A percentile compares a stretch with the other conserved stretches of the same genome.
phyloP scores from a whole-genome alignment of 2,888 invertebrate genomes.

The Trimorus sp. region DNA sequence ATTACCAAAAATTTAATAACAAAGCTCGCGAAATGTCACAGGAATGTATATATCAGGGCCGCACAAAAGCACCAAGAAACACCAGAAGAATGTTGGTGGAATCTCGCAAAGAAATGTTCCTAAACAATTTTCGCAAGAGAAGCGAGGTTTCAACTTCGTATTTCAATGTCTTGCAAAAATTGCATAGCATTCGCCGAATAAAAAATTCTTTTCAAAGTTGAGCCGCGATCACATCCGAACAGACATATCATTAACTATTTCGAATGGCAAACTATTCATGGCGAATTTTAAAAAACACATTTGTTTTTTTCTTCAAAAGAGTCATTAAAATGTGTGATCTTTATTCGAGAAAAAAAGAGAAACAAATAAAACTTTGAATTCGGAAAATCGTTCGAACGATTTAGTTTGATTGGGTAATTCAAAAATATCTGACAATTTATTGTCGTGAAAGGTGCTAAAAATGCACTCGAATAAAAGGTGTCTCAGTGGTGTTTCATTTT shows the following conservation, averaged over 20 bases:
- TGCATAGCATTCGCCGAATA: conserved; percentile 2
- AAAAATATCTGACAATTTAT: too few relatives aligned
- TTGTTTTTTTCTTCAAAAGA: too few relatives aligned
- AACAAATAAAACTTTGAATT: too few relatives aligned
- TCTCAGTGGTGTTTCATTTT: too few relatives aligned
- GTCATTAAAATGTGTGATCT: too few relatives aligned
- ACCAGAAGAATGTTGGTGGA: not conserved
- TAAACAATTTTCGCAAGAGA: conserved; percentile 6
- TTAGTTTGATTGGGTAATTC: too few relatives aligned
- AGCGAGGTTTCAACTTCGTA: not conserved
- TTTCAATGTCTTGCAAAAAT: conserved; percentile 20
- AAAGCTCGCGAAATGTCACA: not conserved
- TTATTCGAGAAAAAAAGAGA: too few relatives aligned
- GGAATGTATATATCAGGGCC: not conserved
- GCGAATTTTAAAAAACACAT: too few relatives aligned
- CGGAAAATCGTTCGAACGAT: too few relatives aligned
- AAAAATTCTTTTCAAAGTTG: not conserved
- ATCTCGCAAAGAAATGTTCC: conserved; percentile 11
- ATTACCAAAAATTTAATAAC: conserved; percentile 15
- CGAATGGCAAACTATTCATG: too few relatives aligned
- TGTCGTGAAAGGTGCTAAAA: too few relatives aligned
- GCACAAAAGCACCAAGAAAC: conserved; percentile 2
- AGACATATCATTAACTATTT: not conserved
- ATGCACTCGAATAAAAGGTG: too few relatives aligned
- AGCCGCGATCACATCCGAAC: not conserved